A percentile compares a stretch with the other conserved stretches of the same genome.
These are phyloP conservation scores for Muntiacus reevesi DNA, from an alignment of 2,113 vertebrate species.

Conservation along the genomic window DNA sequence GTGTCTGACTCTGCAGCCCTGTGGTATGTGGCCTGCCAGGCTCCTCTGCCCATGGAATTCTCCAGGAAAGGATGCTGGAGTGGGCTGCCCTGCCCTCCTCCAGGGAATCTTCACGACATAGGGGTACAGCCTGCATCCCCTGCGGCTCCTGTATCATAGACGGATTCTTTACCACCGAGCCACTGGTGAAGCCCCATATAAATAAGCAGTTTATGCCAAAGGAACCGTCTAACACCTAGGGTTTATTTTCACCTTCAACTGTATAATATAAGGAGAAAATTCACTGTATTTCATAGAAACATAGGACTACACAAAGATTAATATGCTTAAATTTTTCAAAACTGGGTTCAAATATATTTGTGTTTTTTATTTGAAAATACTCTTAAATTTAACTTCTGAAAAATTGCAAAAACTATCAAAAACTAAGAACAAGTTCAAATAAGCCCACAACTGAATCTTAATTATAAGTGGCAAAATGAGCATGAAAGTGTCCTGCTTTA, in stretches of 20 bases:
- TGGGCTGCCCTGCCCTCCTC: background rate
- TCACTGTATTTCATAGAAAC: background rate
- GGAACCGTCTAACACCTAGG: background rate
- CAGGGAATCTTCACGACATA: background rate
- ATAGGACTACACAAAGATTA: background rate
- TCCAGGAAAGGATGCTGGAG: background rate
- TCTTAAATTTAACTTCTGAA: background rate
- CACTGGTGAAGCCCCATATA: background rate
- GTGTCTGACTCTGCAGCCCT: background rate
- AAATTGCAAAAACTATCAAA: background rate
- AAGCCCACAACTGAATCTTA: background rate
- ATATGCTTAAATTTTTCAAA: background rate
- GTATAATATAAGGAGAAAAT: background rate
- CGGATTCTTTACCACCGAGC: background rate
- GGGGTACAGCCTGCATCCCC: background rate
- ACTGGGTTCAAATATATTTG: background rate
- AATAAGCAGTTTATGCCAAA: background rate
- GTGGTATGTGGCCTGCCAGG: background rate
- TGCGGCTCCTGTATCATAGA: background rate
- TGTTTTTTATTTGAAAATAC: background rate
- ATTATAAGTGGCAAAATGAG: background rate
- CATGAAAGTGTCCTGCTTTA: background rate
- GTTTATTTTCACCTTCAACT: background rate
- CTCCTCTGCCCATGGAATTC: background rate
- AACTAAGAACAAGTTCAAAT: background rate